Percentiles rank a stretch among this genome's conserved stretches.
Conservation (phyloP, 2,113 vertebrate species). For the Tragulus kanchil region DNA sequence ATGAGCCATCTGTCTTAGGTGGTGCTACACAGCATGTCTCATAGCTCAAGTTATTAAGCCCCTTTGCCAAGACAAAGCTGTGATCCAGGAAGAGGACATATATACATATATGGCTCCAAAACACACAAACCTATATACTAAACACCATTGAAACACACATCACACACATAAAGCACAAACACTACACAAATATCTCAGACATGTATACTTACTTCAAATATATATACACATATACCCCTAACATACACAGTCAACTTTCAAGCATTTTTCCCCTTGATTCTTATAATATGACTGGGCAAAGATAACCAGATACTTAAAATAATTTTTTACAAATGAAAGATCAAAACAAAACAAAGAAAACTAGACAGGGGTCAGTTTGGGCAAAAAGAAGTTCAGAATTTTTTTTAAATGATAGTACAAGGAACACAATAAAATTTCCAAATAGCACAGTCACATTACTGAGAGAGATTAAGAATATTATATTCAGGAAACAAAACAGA, state of each 20-base stretch:
- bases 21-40: background rate
- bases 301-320: background rate
- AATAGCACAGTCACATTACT: background rate
- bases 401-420: background rate
- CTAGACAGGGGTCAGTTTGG: background rate
- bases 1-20: background rate
- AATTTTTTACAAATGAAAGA: background rate
- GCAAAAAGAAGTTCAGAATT: background rate
- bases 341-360: background rate
- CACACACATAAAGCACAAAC: background rate
- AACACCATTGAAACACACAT: background rate
- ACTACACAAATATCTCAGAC: background rate
- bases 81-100: background rate
- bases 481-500: background rate
- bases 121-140: background rate
- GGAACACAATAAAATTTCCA: background rate
- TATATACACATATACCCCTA: background rate
- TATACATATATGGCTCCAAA: background rate
- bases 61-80: background rate
- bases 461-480: background rate
- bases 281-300: background rate
- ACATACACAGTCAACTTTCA: background rate
- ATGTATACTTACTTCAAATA: background rate
- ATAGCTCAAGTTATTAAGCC: background rate
- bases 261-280: background rate